Conservation (phyloP, 1,140 invertebrate species). For the Pygmarrhopalites habei region DNA sequence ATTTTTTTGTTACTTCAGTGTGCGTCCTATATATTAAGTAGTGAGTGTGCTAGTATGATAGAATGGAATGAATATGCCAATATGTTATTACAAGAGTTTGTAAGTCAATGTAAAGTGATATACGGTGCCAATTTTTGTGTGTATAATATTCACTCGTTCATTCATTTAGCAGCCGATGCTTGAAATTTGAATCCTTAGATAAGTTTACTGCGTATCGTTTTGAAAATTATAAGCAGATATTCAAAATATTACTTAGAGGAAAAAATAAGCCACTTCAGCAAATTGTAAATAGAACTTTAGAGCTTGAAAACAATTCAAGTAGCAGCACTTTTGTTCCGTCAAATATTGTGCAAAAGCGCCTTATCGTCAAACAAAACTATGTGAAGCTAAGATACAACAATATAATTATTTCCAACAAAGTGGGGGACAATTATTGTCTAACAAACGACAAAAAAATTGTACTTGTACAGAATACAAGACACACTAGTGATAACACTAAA, state of each 20-base stretch:
- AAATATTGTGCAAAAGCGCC: too few species aligned
- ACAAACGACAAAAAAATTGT: too few species aligned
- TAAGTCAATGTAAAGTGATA: slow-evolving; percentile 31
- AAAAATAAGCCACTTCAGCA: slow-evolving; percentile 37
- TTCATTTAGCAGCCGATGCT: slow-evolving; percentile 9
- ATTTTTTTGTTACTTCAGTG: slow-evolving; percentile 44
- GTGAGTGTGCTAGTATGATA: neutral
- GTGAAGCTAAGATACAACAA: too few species aligned
- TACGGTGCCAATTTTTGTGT: slow-evolving; percentile 31
- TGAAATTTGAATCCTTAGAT: slow-evolving; percentile 2
- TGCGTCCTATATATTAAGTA: slow-evolving; percentile 39
- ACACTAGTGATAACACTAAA: too few species aligned
- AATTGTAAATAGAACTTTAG: too few species aligned
- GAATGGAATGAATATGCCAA: neutral
- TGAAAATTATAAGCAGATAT: slow-evolving; percentile 15
- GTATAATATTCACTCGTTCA: slow-evolving; percentile 18
- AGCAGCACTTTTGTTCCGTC: too few species aligned
- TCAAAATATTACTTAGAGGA: slow-evolving; percentile 12
- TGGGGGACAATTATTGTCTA: too few species aligned
- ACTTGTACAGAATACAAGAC: too few species aligned
- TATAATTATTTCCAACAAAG: too few species aligned
- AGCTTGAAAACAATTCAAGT: slow-evolving; percentile 39
- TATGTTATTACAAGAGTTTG: slow-evolving; percentile 41
- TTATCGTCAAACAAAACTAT: too few species aligned
- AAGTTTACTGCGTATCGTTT: slow-evolving; percentile 14